These are phyloP conservation scores for Hypolimnas misippus DNA, from an alignment of 2,888 invertebrate genomes.

Conservation along the genomic window DNA sequence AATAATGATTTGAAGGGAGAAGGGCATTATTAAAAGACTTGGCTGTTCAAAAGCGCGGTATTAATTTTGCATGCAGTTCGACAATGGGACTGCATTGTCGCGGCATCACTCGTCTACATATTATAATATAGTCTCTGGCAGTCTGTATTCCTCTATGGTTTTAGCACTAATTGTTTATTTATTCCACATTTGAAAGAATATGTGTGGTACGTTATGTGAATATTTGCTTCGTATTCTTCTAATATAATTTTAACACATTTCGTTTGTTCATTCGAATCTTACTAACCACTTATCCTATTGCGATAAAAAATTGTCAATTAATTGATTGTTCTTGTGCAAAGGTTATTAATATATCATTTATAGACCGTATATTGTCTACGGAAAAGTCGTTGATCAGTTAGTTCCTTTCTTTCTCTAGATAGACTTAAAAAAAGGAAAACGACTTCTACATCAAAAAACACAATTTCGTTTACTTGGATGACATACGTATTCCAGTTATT, in stretches of 20 bases:
- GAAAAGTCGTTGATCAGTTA: too few species aligned
- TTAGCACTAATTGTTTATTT: constrained; percentile 27
- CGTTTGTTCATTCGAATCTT: too few species aligned
- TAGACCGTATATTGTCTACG: too few species aligned
- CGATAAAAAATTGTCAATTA: too few species aligned
- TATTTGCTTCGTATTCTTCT: background rate
- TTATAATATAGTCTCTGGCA: background rate
- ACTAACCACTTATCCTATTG: too few species aligned
- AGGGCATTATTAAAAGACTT: constrained; percentile 6
- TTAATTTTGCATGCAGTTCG: constrained; percentile 30
- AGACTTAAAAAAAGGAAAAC: too few species aligned
- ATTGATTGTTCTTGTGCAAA: too few species aligned
- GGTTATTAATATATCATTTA: too few species aligned
- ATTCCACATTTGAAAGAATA: constrained; percentile 1
- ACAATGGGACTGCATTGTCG: constrained; percentile 26
- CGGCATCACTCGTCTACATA: background rate
- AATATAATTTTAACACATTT: background rate
- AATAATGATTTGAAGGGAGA: background rate
- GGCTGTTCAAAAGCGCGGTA: constrained; percentile 22
- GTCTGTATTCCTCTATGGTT: background rate
- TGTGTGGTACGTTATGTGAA: background rate
- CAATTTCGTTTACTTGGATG: too few species aligned
- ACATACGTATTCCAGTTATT: too few species aligned
- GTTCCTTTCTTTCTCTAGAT: too few species aligned
- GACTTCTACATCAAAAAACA: too few species aligned